phyloP scores from a whole-genome alignment of 2,113 vertebrate genomes.

The Entosphenus tridentatus region DNA sequence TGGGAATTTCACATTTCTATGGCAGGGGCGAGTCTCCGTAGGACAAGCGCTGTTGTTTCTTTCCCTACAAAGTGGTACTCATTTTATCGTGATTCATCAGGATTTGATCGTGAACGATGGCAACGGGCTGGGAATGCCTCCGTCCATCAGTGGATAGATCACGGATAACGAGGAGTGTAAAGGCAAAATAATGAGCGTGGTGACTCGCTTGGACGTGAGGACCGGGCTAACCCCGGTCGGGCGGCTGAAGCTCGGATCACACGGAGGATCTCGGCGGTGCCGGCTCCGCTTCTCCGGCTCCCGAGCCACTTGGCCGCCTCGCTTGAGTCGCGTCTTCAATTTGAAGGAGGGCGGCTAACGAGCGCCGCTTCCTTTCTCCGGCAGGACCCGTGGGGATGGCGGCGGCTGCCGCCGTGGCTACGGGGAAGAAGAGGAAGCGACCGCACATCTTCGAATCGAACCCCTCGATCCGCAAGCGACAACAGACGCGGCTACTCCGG shows the following conservation, averaged over 20 bases:
- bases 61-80: background rate
- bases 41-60: background rate
- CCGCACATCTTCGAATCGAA: constrained; percentile 95
- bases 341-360: too few relatives aligned
- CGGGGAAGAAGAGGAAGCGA: constrained; percentile 79
- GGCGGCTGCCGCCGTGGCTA: constrained; percentile 81
- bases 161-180: too few relatives aligned
- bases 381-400: constrained; percentile 92
- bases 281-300: background rate
- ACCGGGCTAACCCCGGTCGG: background rate
- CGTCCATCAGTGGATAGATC: too few relatives aligned
- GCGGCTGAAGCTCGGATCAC: background rate
- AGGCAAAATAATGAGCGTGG: background rate
- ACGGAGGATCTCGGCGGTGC: background rate
- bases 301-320: too few relatives aligned
- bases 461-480: constrained; percentile 83
- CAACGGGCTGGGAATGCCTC: too few relatives aligned
- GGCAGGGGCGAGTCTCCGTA: background rate
- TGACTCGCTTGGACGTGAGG: background rate
- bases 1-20: background rate
- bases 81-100: background rate
- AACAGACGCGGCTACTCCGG: constrained; percentile 78
- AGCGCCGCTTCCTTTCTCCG: constrained; percentile 6
- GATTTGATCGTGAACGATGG: too few relatives aligned
- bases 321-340: background rate